Evolutionary conservation across 1,140 invertebrate genomes (phyloP), one percentile per base, ranked within the genome.

Genomic region (Myzus persicae): DNA sequence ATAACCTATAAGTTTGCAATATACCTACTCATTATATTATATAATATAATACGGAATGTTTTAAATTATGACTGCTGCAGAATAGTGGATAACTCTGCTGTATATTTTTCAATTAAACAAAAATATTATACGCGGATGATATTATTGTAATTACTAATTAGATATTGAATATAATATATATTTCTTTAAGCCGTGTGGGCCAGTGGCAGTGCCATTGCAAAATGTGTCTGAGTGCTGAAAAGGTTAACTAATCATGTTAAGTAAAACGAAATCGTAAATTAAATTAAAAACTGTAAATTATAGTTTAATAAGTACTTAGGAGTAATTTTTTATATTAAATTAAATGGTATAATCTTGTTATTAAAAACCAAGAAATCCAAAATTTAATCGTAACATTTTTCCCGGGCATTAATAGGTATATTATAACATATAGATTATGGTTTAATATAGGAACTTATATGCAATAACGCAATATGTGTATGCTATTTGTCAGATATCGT

Each of bases 401-500:
- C 4, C 31, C 31, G 0, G n/a, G 1, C 31, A 76, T 18, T 20
- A 11, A 20, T 31, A 67, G 14, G 6, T n/a, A n/a, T 76, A 76
- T 18, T 18, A 18, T 67, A 14, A n/a, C 1, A n/a, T 67, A 67
- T 59, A 59, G 54, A 11, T 14, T 48, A 48, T 24, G 7, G 67
- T 84, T 84, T 42, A 26, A n/a, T n/a, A n/a, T n/a, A n/a, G n/a
- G n/a, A 11, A 40, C 9, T 24, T 26, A 31, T 26, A 40, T 26
- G 20, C 20, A 38, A 40, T 40, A 42, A 84, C 14, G 31, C 24
- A 42, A 84, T 40, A 26, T 40, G 1, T 84, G 9, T 42, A 31
- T 76, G 18, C 20, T 93, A 36, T 31, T n/a, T 26, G 5, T 85
- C 46, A 93, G 91, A n/a, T 93, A 1, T 93, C 81, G 14, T 93